Percentiles rank a stretch among this genome's conserved stretches.
Conservation (phyloP, 2,888 invertebrate genomes). For the Euplagia quadripunctaria region DNA sequence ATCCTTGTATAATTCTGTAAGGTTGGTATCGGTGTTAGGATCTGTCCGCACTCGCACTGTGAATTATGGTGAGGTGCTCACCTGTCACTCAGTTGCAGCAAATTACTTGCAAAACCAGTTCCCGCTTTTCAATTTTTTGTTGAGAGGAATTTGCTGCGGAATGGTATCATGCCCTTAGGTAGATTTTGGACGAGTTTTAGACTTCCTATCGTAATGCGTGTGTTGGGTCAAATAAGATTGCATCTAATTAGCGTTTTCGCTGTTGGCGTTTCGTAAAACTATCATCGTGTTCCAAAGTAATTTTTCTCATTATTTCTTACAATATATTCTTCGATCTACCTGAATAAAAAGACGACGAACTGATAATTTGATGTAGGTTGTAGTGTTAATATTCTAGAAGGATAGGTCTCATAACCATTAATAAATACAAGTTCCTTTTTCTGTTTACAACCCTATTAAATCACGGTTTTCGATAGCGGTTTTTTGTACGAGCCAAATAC, state of each 20-base stretch:
- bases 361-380: not conserved
- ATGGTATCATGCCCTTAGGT: conserved; percentile 49
- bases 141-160: conserved; percentile 35
- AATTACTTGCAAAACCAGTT: conserved; percentile 46
- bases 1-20: conserved; percentile 26
- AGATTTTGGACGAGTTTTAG: conserved; percentile 41
- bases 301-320: not conserved
- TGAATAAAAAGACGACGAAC: not conserved
- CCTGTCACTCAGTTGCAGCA: conserved; percentile 47
- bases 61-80: conserved; percentile 46
- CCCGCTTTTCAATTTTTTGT: conserved; percentile 35
- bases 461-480: not conserved
- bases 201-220: conserved; percentile 35
- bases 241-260: conserved; percentile 30
- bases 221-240: conserved; percentile 40
- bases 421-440: too few species aligned
- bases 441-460: not conserved
- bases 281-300: not conserved
- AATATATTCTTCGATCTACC: not conserved
- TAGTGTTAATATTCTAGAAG: not conserved
- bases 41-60: conserved; percentile 22
- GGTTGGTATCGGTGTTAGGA: conserved; percentile 17
- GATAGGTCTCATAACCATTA: not conserved
- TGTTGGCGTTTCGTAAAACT: conserved; percentile 10
- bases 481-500: not conserved